Conservation (phyloP, 2,113 vertebrate species). For the Misgurnus mizolepis region DNA sequence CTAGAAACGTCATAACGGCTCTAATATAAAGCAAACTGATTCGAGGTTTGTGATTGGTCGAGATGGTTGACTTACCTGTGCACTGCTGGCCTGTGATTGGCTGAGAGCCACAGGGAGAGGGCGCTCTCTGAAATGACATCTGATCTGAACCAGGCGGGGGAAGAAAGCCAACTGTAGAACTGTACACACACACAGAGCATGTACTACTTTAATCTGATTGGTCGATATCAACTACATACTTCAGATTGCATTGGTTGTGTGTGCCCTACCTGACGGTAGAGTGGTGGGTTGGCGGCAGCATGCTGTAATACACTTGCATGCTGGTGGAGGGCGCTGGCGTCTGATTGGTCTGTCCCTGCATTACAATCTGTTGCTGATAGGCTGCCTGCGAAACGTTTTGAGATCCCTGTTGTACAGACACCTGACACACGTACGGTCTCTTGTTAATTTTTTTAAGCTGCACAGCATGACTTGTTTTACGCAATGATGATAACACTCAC, state of each 20-base stretch:
- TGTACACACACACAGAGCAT: conserved; percentile 54
- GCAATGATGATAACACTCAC: conserved; percentile 64
- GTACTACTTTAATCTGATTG: background rate
- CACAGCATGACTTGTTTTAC: background rate
- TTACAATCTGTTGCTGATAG: conserved; percentile 89
- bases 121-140: conserved; percentile 87
- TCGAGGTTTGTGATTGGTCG: background rate
- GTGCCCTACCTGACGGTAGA: conserved; percentile 86
- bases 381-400: conserved; percentile 84
- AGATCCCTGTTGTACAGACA: conserved; percentile 87
- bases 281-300: conserved; percentile 90
- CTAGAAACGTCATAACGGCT: too few relatives aligned
- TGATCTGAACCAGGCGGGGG: conserved; percentile 89
- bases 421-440: conserved; percentile 64
- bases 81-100: conserved; percentile 89
- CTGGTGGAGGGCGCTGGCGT: conserved; percentile 81
- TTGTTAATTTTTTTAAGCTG: background rate
- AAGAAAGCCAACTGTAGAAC: conserved; percentile 90
- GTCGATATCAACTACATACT: background rate
- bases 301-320: conserved; percentile 93
- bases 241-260: background rate
- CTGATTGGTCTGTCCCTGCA: conserved; percentile 87
- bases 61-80: conserved; percentile 77
- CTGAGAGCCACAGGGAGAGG: conserved; percentile 86
- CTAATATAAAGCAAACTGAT: too few relatives aligned